Evolutionary conservation across 2,797 vertebrate genomes (phyloP), one percentile per base, ranked within the genome.

Genomic region (Pantherophis alleghaniensis): DNA sequence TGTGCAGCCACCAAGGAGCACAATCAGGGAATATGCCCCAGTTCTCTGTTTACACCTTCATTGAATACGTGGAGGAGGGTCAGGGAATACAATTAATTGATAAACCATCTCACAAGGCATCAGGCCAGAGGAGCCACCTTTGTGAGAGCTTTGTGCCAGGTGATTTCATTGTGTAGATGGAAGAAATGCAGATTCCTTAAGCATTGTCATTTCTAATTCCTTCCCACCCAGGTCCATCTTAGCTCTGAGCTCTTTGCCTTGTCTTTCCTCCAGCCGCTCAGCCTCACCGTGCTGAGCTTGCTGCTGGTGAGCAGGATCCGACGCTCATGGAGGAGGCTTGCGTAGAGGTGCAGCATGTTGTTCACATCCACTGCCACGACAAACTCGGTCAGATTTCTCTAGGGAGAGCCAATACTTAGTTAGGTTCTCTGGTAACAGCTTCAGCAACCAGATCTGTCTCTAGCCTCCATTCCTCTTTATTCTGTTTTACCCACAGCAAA

Each of bases 361-460:
- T 98, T 97, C 90, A 98, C 98, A 0, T 98, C 98, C 42, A 99
- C 98, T 0, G 98, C 98, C 56, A 99, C 98, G 87, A 99, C 98
- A 94, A 99, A 96, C 97, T 99, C 99, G 0, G 99, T 99, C 89
- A 99, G 96, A 96, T 99, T 99, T 96, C 99, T 98, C 99, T 99
- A 97, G 11, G 37, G 86, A 90, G 91, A 92, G 91, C 32, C 63
- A 11, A 83, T 10, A 47, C 79, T 60, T 57, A 20, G 89, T 74
- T 74, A 74, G n/a, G 16, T n/a, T 47, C 37, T 83, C 18, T 79
- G 9, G 18, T 4, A 42, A 79, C 9, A 4, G 37, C 74, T 47
- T 47, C 37, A 83, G 74, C 74, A 24, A 83, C 74, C 74, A 47
- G 37, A 79, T 22, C 37, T 7, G 53, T n/a, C 42, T n/a, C 0